Base-by-base conservation (phyloP, 1,140 invertebrate species). In the Plodia interpunctella region DNA sequence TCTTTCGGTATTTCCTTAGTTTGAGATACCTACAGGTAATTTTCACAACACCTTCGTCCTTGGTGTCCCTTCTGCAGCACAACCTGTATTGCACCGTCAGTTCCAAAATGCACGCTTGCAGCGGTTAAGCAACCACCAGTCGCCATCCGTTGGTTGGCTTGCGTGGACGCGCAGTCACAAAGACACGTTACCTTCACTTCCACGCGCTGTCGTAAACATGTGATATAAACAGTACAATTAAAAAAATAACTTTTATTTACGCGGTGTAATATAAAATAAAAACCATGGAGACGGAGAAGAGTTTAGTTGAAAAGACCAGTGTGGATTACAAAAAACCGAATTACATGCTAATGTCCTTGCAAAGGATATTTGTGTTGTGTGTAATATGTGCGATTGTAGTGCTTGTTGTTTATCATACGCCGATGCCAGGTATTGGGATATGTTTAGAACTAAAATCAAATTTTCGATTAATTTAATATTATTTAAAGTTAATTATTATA, bases 401-500 rank as follows among this genome's bases (percentile, higher is more conserved):
- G 51, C 92, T 93, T 53, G 92, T 94, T 61, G 92, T 94, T 62
- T 93, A 94, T 77, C 90, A 93, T 13, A 93, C 93, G 18, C 93
- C 93, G 8, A 88, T 93, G 78, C 93, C 93, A 90, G 92, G 93
- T 94, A 80, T 87, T 79, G 84, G 50, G 4, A 32, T 9, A 10
- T 32, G 32, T 63, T 60, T 60, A 53, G 2, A 49, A 11, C 10
- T 51, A 32, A 55, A 65, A 30, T 60, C 25, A 32, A 25, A 20
- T 53, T 60, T 30, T 19, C 28, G 15, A 50, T 44, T 38, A n/a
- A n/a, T n/a, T n/a, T n/a, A n/a, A n/a, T n/a, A n/a, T n/a, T n/a
- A n/a, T n/a, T n/a, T n/a, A n/a, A n/a, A n/a, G n/a, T n/a, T n/a
- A n/a, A n/a, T n/a, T n/a, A n/a, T n/a, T n/a, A n/a, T n/a, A n/a